These are phyloP conservation scores for Flabesymbios commensalis DNA, from an alignment of 2,888 invertebrate species.

Conservation along the genomic window DNA sequence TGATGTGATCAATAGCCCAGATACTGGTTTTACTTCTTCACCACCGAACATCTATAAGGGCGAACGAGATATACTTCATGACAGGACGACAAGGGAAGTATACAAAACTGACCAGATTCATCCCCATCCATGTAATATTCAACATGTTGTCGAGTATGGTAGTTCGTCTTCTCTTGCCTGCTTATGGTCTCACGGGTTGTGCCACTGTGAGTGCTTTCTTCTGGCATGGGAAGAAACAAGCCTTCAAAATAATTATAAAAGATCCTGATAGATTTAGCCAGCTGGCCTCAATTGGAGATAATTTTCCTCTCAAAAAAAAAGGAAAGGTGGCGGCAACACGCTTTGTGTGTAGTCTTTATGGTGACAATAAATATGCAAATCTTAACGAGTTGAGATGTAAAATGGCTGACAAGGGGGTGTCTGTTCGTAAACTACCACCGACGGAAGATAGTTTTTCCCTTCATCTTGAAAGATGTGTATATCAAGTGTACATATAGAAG, in stretches of 20 bases:
- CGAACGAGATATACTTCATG: too few relatives aligned
- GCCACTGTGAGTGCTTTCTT: conserved; percentile 2
- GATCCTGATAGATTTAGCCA: background rate
- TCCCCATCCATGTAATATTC: background rate
- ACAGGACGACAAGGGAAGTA: background rate
- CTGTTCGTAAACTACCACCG: background rate
- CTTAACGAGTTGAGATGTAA: background rate
- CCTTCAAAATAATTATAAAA: background rate
- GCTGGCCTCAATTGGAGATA: background rate
- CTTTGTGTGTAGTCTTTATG: background rate
- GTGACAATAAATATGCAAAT: background rate
- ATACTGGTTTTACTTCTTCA: conserved; percentile 9
- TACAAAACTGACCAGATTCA: background rate
- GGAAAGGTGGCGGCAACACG: background rate
- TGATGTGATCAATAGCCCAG: conserved; percentile 2
- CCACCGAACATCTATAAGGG: too few relatives aligned
- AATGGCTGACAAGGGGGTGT: background rate
- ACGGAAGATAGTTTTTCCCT: background rate
- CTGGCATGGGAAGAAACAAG: background rate
- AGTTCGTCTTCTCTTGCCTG: background rate
- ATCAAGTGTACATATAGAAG: too few relatives aligned
- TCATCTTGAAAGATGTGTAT: background rate
- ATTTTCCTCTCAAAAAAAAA: background rate
- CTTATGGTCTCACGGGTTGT: conserved; percentile 7
- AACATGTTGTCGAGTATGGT: background rate